A percentile compares a stretch with the other conserved stretches of the same genome.
Conservation (phyloP, 2,113 vertebrate species). For the Colistium nudipinnis region DNA sequence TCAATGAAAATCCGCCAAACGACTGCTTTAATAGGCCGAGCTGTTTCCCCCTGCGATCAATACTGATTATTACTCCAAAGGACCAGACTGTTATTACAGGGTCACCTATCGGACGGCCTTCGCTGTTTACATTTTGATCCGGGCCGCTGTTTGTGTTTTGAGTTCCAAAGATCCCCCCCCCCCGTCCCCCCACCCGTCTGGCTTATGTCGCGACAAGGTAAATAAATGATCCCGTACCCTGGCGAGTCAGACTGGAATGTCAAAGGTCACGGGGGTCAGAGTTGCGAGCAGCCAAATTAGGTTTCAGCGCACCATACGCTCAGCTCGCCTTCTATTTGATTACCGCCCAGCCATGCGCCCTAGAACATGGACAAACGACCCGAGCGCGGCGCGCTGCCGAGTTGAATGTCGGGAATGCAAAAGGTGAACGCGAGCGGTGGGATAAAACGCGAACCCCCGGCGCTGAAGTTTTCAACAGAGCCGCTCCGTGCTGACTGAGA, state of each 20-base stretch:
- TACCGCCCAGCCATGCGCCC: conserved; percentile 61
- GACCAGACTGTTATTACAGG: conserved; percentile 18
- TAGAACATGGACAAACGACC: conserved; percentile 47
- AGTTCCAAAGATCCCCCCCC: conserved; percentile 62
- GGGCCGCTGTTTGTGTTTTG: conserved; percentile 69
- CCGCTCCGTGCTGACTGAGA: conserved; percentile 23
- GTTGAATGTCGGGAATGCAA: conserved; percentile 27
- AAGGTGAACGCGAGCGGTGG: conserved; percentile 43
- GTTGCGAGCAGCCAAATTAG: conserved; percentile 77
- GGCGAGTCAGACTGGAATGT: conserved; percentile 68
- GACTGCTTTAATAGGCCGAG: conserved; percentile 49
- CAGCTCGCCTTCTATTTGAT: conserved; percentile 74
- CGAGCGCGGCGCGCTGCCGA: conserved; percentile 15
- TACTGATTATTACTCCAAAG: conserved; percentile 55
- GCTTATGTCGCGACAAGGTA: conserved; percentile 74
- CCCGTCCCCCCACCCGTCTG: conserved; percentile 70
- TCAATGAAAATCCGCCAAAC: conserved; percentile 54
- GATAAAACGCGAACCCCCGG: conserved; percentile 29
- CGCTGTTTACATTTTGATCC: conserved; percentile 68
- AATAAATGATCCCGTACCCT: conserved; percentile 76
- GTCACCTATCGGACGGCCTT: conserved; percentile 22
- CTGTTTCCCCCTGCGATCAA: conserved; percentile 57
- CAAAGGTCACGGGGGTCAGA: conserved; percentile 73
- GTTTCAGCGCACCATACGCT: conserved; percentile 73
- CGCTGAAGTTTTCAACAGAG: conserved; percentile 23